Evolutionary conservation across 2,888 invertebrate genomes (phyloP), one percentile per base, ranked within the genome.

Genomic region (Amiota mariae): DNA sequence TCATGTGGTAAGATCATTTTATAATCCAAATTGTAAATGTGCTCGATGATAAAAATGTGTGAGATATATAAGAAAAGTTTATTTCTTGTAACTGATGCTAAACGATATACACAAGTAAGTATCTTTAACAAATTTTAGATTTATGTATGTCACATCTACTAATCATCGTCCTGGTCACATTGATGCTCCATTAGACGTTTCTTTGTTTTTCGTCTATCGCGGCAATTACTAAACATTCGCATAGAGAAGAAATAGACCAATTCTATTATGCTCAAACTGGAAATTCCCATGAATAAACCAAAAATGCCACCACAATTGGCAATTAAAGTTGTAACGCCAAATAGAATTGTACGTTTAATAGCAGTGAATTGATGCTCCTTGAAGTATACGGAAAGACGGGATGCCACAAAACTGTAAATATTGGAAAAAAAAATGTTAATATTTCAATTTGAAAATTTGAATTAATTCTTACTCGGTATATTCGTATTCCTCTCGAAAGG

Each of bases 281-380:
- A 90, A 18, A 90, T 88, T 18, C 90, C 90, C 89, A 90, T 90
- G 54, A 89, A 90, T 8, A 90, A 80, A 51, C 90, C 94, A 8
- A 94, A 91, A 10, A 94, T 90, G 76, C 94, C 94, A 15, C 94
- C 94, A 81, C 92, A 93, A 87, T 93, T 93, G 36, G 93, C 94
- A 56, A 94, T 90, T 82, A 94, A 92, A 77, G 94, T 94, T 0
- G 93, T 93, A 67, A 91, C 91, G 0, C 93, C 93, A 83, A 93
- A 94, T 24, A 94, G 88, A 81, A 94, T 93, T 0, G 93, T 93
- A 3, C 94, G 91, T 66, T 93, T 92, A 9, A 93, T 93, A 0
- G 93, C 93, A 67, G 94, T 93, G 80, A 94, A 94, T 84, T 94
- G 93, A 48, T 92, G 91, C 81, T 94, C 94, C 87, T 94, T 94